Evolutionary conservation across 2,113 vertebrate species (phyloP), one percentile per base, ranked within the genome.

Genomic region (Sorex araneus): DNA sequence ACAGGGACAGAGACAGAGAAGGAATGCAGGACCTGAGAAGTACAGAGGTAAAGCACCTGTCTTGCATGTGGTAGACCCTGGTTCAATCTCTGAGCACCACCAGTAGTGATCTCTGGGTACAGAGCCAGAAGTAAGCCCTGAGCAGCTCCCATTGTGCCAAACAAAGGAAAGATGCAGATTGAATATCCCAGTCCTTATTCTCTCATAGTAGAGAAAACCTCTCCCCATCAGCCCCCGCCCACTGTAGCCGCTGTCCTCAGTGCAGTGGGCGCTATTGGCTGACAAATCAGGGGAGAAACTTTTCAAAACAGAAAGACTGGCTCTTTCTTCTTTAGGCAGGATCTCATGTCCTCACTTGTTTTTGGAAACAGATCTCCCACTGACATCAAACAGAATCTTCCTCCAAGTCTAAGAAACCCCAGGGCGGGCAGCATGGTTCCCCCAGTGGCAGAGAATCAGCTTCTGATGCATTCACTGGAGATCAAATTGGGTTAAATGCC

Each of bases 401-500:
- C 88, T 95, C 94, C 93, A 95, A 94, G 90, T 63, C 86, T 27
- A 45, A 84, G 90, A 88, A 83, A 84, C 79, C 54, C 0, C 89
- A 70, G 76, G 96, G 90, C 3, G 3, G 88, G 79, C 90, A 81
- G 87, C 47, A 0, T 80, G 90, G 32, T 80, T 95, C 40, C 70
- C 90, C 93, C 79, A 10, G 85, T 18, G 0, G 79, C 71, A 0
- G 75, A 64, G 73, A 91, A 87, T 89, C 76, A 34, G 88, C 28
- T 43, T 87, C 82, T 16, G 40, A 84, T 57, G 71, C 57, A 32
- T 87, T 90, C 80, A 45, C 54, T 66, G 74, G 84, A 92, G 92
- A 96, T 92, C 90, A 96, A 96, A 97, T 94, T 92, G 89, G 94
- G 95, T 96, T 96, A 96, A 96, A 96, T 86, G 89, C 88, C 88